These are phyloP conservation scores for Pandemis cinnamomeana DNA, from an alignment of 2,888 invertebrate genomes.

Conservation along the genomic window DNA sequence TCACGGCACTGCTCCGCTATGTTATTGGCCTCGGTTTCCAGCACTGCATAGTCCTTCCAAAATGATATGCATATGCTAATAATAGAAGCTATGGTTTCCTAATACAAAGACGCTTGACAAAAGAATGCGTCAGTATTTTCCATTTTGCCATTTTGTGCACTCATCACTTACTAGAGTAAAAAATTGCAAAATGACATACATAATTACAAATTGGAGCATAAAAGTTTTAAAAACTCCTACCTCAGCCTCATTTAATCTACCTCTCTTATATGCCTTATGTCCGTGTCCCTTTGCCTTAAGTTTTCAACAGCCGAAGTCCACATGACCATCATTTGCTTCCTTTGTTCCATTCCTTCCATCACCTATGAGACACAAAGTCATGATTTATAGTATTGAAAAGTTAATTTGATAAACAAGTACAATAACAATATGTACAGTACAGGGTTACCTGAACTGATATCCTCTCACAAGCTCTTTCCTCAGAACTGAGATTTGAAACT, in stretches of 20 bases:
- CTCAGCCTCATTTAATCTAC: conserved; percentile 46
- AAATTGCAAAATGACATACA: too few species aligned
- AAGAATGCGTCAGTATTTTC: too few species aligned
- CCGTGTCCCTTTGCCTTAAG: conserved; percentile 87
- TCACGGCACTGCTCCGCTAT: conserved; percentile 83
- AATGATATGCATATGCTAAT: not conserved
- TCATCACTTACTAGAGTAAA: too few species aligned
- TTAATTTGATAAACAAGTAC: not conserved
- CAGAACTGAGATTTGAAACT: conserved; percentile 77
- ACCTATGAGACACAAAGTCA: conserved; percentile 58
- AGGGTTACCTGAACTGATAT: conserved; percentile 72
- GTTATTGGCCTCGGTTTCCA: conserved; percentile 74
- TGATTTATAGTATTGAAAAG: not conserved
- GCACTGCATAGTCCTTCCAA: conserved; percentile 79
- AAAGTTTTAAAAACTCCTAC: too few species aligned
- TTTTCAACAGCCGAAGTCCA: conserved; percentile 90
- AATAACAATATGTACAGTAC: not conserved
- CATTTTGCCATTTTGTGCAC: too few species aligned
- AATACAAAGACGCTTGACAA: not conserved
- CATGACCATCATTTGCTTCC: conserved; percentile 87
- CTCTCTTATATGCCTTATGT: conserved; percentile 85
- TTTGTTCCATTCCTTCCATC: conserved; percentile 86
- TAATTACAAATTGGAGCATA: too few species aligned
- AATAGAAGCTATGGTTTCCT: not conserved
- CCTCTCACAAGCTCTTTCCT: conserved; percentile 79